Base-by-base conservation (phyloP, 1,140 invertebrate species). In the Carposina sasakii region DNA sequence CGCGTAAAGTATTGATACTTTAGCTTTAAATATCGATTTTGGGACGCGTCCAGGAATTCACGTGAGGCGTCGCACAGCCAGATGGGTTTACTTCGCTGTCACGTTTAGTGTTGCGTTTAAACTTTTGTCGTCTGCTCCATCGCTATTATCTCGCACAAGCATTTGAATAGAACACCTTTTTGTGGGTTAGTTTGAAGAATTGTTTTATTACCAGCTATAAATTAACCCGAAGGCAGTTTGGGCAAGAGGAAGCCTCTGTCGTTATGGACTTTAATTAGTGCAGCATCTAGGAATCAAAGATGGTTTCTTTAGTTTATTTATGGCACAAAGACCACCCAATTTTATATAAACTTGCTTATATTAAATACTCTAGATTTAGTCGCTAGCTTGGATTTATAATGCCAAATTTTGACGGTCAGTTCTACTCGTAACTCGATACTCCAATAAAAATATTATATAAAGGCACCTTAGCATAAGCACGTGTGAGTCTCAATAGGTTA, bases 171-270 rank as follows among this genome's bases (percentile, higher is more conserved):
- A 53, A 37, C 45, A 52, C 54, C 60, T 61, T 78, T 79, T 81
- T 78, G 76, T 74, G 76, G 70, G 72, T 54, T 31, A 73, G 53
- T 78, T 81, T 76, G 60, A 71, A 77, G 75, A 78, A 81, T 83
- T 79, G 76, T 81, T 83, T 83, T 78, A 83, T 75, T 71, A 60
- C 43, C 52, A 51, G 54, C 69, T 67, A 77, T 81, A 83, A 83
- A 81, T 79, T 70, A 68, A 55, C 44, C 52, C 24, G 51, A 62
- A 49, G 58, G 48, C 52, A 60, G 52, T 54, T 41, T 54, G 30
- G 51, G 47, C 45, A 53, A 54, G 60, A 53, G 55, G 54, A 50
- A 71, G 62, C 23, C 45, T 34, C 46, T 52, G 52, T 56, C 61
- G 63, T 72, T 63, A 71, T 67, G 36, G 12, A 46, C 51, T 52